phyloP scores from a whole-genome alignment of 2,888 invertebrate species.

The Acrobeloides nanus region DNA sequence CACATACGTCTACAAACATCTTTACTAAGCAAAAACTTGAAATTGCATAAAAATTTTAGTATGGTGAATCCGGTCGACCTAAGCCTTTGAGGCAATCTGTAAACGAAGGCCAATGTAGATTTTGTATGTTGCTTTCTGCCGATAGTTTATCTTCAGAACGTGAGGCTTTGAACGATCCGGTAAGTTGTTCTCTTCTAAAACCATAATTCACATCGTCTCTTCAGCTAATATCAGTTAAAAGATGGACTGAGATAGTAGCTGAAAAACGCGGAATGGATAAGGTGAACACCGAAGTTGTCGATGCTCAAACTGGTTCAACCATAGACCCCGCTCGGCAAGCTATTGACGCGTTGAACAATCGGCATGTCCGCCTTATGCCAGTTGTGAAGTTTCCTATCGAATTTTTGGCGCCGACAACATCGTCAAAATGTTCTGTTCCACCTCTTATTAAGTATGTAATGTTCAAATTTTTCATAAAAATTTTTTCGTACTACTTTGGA shows the following conservation, averaged over 20 bases:
- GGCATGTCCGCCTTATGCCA: slow-evolving; percentile 44
- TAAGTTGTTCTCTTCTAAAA: slow-evolving; percentile 17
- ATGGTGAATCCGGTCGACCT: slow-evolving; percentile 6
- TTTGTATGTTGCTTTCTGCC: slow-evolving; percentile 20
- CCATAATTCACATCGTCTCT: slow-evolving; percentile 6
- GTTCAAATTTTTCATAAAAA: slow-evolving; percentile 8
- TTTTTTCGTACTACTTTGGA: too few species aligned
- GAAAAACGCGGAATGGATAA: slow-evolving; percentile 39
- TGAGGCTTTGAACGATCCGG: slow-evolving; percentile 40
- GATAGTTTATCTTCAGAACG: slow-evolving; percentile 29
- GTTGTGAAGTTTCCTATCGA: slow-evolving; percentile 48
- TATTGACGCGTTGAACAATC: slow-evolving; percentile 47
- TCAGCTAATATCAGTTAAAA: slow-evolving; percentile 36
- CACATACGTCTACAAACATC: too few species aligned
- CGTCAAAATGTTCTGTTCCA: slow-evolving; percentile 33
- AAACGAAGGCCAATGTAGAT: slow-evolving; percentile 12
- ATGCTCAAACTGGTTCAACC: slow-evolving; percentile 46
- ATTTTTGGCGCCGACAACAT: slow-evolving; percentile 39
- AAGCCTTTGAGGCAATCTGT: background rate
- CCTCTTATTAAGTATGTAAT: slow-evolving; percentile 22
- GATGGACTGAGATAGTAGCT: slow-evolving; percentile 43
- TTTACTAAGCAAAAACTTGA: too few species aligned
- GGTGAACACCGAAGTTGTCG: slow-evolving; percentile 40
- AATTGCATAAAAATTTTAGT: slow-evolving; percentile 4
- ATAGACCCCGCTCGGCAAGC: slow-evolving; percentile 49